phyloP scores from a whole-genome alignment of 2,888 invertebrate genomes.

The Cheilosia scutellata region DNA sequence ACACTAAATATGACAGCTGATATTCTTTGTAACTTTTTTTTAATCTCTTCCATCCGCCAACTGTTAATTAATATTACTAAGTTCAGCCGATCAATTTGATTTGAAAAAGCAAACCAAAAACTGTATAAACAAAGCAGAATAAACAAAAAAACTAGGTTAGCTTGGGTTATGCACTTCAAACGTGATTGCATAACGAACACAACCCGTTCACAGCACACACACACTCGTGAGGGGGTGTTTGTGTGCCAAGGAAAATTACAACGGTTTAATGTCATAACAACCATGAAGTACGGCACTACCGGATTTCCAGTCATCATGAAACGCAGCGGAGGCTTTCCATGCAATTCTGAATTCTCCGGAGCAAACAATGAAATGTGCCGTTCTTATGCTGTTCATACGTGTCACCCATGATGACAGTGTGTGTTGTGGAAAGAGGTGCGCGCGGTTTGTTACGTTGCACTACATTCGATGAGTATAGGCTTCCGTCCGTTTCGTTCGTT shows the following conservation, averaged over 20 bases:
- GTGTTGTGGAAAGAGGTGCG: background rate
- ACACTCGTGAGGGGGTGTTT: constrained; percentile 4
- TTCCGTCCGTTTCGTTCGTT: constrained; percentile 39
- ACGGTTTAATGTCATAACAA: constrained; percentile 67
- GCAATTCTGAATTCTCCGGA: constrained; percentile 12
- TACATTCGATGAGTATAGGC: constrained; percentile 4
- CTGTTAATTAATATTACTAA: constrained; percentile 15
- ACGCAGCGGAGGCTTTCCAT: constrained; percentile 7
- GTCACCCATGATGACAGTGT: constrained; percentile 50
- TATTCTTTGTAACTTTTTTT: background rate
- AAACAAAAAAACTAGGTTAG: constrained; percentile 36
- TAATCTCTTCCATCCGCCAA: background rate
- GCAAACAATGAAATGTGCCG: constrained; percentile 59
- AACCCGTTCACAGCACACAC: constrained; percentile 26
- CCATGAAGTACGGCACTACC: constrained; percentile 11
- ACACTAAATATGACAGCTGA: background rate
- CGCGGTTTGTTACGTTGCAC: background rate
- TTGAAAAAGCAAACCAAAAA: background rate
- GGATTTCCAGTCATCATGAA: constrained; percentile 22
- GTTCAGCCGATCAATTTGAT: background rate
- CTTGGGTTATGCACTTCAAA: constrained; percentile 57
- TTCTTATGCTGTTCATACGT: constrained; percentile 49
- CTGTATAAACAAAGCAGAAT: constrained; percentile 14
- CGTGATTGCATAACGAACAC: constrained; percentile 59
- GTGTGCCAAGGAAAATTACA: constrained; percentile 57